Evolutionary conservation across 1,140 invertebrate species (phyloP), one percentile per base, ranked within the genome.

Genomic region (Andrena cerasifolii): DNA sequence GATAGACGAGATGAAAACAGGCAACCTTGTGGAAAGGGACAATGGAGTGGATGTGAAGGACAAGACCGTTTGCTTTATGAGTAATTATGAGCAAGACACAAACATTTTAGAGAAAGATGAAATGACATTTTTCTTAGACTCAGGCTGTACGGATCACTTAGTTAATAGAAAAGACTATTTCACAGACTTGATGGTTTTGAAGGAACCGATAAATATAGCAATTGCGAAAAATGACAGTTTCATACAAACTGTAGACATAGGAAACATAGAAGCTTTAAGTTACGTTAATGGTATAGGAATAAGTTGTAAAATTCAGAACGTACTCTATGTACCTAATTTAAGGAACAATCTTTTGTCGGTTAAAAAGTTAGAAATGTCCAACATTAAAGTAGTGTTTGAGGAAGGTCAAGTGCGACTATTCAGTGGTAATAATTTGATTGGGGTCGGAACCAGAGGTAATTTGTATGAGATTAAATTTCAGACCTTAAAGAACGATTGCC

Each of bases 81-180:
- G 58, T 21, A n/a, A 53, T 73, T 24, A 10, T 49, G 7, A 33
- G 16, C 0, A 53, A 3, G 8, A 24, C 10, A 10, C n/a, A n/a
- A 16, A 40, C 3, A 24, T 7, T 18, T 21, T 62, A 62, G 16
- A 28, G 40, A 24, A 73, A 33, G n/a, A 62, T 3, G 28, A 33
- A 24, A 73, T 73, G 21, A 14, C 28, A 10, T 73, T 54, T 26
- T 54, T 8, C n/a, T 26, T 54, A 7, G 70, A 62, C 26, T 72
- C 58, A 24, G 89, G 89, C 49, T 89, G 89, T 56, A 87, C 89
- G 0, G 87, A 90, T 61, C 86, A 90, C 59, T 59, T 88, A 21
- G 82, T 89, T 47, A 90, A 89, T 36, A 82, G 84, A 21, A 78
- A 84, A 8, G 73, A 82, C 40, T 67, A 86, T 33, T 87, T 90